phyloP scores from a whole-genome alignment of 2,888 invertebrate genomes.

The Andrena praecox region DNA sequence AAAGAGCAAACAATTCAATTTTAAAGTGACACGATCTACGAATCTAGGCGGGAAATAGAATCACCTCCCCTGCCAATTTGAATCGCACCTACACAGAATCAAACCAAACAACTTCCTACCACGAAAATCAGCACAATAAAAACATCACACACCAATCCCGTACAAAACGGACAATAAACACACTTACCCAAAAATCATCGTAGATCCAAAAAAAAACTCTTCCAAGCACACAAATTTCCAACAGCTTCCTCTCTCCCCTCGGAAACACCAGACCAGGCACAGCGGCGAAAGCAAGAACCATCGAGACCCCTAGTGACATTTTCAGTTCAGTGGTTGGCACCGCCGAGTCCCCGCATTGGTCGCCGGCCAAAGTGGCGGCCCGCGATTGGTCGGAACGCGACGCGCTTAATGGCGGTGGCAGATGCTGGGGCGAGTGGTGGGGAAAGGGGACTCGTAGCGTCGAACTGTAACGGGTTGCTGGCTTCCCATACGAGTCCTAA shows the following conservation, averaged over 20 bases:
- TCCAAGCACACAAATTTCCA: too few species aligned
- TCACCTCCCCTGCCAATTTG: too few species aligned
- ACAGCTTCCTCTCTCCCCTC: neutral
- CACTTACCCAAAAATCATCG: too few species aligned
- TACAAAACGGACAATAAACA: too few species aligned
- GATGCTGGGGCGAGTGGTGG: neutral
- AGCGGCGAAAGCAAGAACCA: neutral
- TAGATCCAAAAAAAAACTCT: too few species aligned
- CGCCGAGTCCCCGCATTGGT: conserved; percentile 27
- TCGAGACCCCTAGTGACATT: neutral
- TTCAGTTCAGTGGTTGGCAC: neutral
- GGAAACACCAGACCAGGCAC: neutral
- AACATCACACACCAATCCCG: too few species aligned
- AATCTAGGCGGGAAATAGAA: too few species aligned
- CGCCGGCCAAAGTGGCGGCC: conserved; percentile 29
- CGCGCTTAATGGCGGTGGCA: conserved; percentile 36
- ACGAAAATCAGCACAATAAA: too few species aligned
- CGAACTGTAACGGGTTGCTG: conserved; percentile 16
- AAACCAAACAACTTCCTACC: too few species aligned
- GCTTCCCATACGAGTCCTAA: conserved; percentile 40
- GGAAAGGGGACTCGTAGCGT: conserved; percentile 26
- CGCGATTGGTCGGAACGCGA: conserved; percentile 34
- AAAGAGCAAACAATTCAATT: too few species aligned
- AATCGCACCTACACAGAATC: too few species aligned
- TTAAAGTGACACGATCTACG: too few species aligned